Conservation (phyloP, 2,113 vertebrate genomes). For the Callaeas wilsoni region DNA sequence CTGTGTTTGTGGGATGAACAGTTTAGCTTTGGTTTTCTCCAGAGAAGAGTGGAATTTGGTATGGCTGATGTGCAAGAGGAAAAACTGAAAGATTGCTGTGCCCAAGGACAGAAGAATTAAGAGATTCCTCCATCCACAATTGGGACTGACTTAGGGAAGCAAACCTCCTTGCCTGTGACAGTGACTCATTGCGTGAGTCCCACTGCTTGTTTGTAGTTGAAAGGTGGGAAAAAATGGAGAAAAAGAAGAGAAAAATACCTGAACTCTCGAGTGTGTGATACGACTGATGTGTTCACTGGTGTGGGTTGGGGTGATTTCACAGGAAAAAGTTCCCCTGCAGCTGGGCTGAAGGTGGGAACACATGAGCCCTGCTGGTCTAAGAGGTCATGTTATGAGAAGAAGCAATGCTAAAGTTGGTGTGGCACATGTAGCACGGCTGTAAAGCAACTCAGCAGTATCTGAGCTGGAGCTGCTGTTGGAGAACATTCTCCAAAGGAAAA, state of each 20-base stretch:
- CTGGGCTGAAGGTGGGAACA: background rate
- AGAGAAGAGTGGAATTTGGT: background rate
- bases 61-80: background rate
- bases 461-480: background rate
- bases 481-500: background rate
- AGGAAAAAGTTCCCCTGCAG: background rate
- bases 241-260: background rate
- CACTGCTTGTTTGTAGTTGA: background rate
- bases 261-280: background rate
- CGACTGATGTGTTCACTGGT: background rate
- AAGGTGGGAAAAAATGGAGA: background rate
- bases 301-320: background rate
- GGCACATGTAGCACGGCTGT: accelerated
- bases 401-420: background rate
- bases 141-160: background rate
- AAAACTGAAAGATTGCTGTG: background rate
- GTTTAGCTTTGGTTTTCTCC: background rate
- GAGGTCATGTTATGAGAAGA: background rate
- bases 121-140: background rate
- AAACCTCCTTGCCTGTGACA: background rate
- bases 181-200: background rate
- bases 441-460: background rate
- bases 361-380: background rate
- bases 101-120: background rate
- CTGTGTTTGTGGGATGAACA: background rate